phyloP scores from a whole-genome alignment of 2,797 vertebrate genomes.

The Catamblyrhynchus diadema region DNA sequence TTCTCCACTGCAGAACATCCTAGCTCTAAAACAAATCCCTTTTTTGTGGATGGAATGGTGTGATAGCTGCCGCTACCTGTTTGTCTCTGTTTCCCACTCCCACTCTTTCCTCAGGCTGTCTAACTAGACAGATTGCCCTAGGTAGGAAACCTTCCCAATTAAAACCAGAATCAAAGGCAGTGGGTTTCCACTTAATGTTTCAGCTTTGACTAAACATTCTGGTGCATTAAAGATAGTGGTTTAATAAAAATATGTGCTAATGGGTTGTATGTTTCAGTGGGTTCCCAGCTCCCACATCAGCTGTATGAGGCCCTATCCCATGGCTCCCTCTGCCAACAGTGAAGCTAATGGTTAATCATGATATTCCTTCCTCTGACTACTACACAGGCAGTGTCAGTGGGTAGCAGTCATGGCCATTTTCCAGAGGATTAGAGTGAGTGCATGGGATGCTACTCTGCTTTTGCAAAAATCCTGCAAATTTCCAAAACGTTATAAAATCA shows the following conservation, averaged over 20 bases:
- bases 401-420: neutral
- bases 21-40: neutral
- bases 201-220: neutral
- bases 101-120: neutral
- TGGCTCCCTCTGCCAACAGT: neutral
- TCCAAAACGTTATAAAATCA: neutral
- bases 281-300: neutral
- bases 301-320: neutral
- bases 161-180: neutral
- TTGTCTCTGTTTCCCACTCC: neutral
- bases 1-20: neutral
- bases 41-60: neutral
- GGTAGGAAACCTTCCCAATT: neutral
- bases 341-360: neutral
- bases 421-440: neutral
- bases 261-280: neutral
- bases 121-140: neutral
- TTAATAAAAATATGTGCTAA: neutral
- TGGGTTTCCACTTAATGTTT: neutral
- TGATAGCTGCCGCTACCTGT: neutral
- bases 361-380: neutral
- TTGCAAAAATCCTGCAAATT: neutral
- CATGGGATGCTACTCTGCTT: neutral
- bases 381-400: neutral
- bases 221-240: neutral